Percentiles rank a stretch among this genome's conserved stretches.
phyloP scores from a whole-genome alignment of 2,888 invertebrate genomes.

The Leptinotarsa rubiginosa region DNA sequence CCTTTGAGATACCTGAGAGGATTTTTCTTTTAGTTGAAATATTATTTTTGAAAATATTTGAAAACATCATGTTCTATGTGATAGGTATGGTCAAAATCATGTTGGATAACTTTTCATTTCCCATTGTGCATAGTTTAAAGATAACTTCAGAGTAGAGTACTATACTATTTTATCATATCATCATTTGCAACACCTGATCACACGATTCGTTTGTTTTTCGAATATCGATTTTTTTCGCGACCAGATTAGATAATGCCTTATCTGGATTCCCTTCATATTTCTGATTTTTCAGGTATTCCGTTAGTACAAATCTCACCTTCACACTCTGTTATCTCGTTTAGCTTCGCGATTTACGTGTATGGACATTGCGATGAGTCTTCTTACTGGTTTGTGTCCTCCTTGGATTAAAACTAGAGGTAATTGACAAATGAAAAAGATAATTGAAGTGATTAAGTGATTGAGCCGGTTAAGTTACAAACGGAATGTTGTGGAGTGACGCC shows the following conservation, averaged over 20 bases:
- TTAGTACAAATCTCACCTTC: slow-evolving; percentile 9
- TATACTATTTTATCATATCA: no score
- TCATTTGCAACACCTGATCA: not conserved
- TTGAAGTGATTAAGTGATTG: not conserved
- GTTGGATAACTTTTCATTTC: no score
- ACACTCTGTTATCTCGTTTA: not conserved
- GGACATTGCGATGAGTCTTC: slow-evolving; percentile 19
- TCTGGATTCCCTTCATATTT: not conserved
- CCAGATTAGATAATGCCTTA: slow-evolving; percentile 15
- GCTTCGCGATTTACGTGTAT: not conserved
- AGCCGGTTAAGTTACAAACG: no score
- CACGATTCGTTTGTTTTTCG: not conserved
- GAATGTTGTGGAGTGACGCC: no score
- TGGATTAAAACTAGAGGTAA: slow-evolving; percentile 35
- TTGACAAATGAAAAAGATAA: not conserved
- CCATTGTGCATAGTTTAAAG: no score
- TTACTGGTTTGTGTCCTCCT: slow-evolving; percentile 36
- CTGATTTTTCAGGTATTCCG: not conserved
- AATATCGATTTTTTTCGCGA: slow-evolving; percentile 5
- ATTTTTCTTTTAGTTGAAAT: no score
- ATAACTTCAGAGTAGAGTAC: no score
- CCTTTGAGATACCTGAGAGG: no score
- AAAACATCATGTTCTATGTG: no score
- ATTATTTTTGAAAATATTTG: no score
- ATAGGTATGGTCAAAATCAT: no score